Percentiles rank a stretch among this genome's conserved stretches.
Evolutionary conservation across 2,113 vertebrate species (phyloP).

Genomic region (Eubucco bourcierii): DNA sequence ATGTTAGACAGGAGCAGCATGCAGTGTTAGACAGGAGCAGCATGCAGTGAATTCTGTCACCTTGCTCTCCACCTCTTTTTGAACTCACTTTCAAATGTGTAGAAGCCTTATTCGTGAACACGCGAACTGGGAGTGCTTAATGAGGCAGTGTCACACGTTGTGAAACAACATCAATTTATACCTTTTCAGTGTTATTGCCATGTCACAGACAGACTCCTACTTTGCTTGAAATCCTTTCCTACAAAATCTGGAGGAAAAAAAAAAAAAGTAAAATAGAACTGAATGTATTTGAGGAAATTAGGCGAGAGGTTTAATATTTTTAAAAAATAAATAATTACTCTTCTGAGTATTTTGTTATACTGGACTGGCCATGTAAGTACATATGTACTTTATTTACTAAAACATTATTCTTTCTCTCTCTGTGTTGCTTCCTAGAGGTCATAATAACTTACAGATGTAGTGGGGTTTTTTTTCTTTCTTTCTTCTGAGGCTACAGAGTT

Average conservation of each 20-base stretch:
- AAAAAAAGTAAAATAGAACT: too few relatives aligned
- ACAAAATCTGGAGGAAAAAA: not conserved
- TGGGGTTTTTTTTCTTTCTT: not conserved
- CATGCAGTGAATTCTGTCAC: not conserved
- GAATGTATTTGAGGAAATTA: not conserved
- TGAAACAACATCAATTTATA: not conserved
- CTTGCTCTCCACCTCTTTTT: not conserved
- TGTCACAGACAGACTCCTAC: not conserved
- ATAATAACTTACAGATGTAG: slow-evolving; percentile 51
- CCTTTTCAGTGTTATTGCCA: not conserved
- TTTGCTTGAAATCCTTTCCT: not conserved
- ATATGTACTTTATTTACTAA: not conserved
- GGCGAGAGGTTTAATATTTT: not conserved
- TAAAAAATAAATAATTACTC: not conserved
- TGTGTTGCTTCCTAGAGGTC: not conserved
- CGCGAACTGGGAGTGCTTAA: not conserved
- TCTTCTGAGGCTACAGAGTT: slow-evolving; percentile 3
- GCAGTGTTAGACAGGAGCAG: not conserved
- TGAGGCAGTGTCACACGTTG: not conserved
- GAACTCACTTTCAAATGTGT: not conserved
- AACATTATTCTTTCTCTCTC: not conserved
- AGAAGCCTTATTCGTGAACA: not conserved
- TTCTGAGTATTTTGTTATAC: not conserved
- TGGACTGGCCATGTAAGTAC: not conserved
- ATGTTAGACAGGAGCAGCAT: not conserved